These are phyloP conservation scores for Oxyura jamaicensis DNA, from an alignment of 2,113 vertebrate genomes.

Conservation along the genomic window DNA sequence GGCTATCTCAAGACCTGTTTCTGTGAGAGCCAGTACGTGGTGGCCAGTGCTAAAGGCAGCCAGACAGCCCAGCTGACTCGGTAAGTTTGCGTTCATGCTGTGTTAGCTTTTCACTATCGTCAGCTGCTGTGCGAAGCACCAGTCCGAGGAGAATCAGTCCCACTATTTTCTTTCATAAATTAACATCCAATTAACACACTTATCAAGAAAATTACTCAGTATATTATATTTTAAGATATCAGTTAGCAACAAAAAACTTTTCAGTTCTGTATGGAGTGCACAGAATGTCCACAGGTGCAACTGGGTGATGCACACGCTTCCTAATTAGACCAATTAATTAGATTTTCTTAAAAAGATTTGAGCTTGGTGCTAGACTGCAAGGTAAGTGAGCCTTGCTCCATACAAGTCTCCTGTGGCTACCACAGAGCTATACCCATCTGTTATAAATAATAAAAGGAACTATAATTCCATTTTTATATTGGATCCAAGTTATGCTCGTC, in stretches of 20 bases:
- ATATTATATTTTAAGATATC: background rate
- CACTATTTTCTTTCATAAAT: conserved; percentile 66
- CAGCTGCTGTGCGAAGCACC: conserved; percentile 16
- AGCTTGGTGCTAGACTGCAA: background rate
- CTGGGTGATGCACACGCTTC: background rate
- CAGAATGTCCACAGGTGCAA: background rate
- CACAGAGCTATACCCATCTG: background rate
- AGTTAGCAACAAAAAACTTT: background rate
- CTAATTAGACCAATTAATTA: background rate
- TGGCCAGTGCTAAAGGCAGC: background rate
- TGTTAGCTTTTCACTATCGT: background rate
- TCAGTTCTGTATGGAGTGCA: background rate
- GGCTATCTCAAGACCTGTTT: background rate
- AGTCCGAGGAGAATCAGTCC: conserved; percentile 45
- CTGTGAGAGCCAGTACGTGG: background rate
- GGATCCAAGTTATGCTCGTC: background rate
- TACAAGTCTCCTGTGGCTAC: background rate
- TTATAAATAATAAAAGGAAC: background rate
- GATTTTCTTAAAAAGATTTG: background rate
- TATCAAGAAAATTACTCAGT: conserved; percentile 3
- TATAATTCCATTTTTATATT: background rate
- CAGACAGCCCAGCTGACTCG: background rate
- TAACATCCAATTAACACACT: conserved; percentile 65
- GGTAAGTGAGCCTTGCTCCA: background rate
- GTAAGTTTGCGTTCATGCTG: background rate